Percentiles rank a stretch among this genome's conserved stretches.
Conservation (phyloP, 2,888 invertebrate species). For the Ormyrus labotus region DNA sequence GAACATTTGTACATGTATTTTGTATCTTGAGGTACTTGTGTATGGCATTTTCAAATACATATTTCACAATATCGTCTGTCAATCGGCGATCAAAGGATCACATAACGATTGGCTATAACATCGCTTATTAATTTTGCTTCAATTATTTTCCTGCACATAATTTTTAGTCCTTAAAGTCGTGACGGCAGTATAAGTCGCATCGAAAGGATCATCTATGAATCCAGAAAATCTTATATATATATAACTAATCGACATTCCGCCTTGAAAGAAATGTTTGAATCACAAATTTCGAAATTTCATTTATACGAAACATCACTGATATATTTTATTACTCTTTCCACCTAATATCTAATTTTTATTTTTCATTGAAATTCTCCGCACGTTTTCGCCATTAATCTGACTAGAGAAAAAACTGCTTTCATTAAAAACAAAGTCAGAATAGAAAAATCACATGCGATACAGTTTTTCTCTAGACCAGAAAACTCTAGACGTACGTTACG, state of each 20-base stretch:
- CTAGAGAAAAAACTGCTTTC: slow-evolving; percentile 2
- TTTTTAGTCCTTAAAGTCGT: slow-evolving; percentile 35
- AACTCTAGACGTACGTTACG: too few species aligned
- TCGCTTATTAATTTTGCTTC: slow-evolving; percentile 55
- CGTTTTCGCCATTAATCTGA: slow-evolving; percentile 5
- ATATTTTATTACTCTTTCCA: slow-evolving; percentile 2
- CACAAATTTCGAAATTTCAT: slow-evolving; percentile 8
- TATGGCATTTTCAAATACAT: slow-evolving; percentile 73
- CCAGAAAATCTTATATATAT: not conserved
- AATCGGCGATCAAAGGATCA: slow-evolving; percentile 48
- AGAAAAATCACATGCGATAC: slow-evolving; percentile 27
- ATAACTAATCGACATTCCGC: not conserved
- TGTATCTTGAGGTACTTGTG: slow-evolving; percentile 75
- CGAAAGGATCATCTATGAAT: not conserved
- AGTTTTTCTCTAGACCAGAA: slow-evolving; percentile 32
- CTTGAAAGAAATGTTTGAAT: slow-evolving; percentile 1
- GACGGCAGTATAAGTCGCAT: slow-evolving; percentile 39
- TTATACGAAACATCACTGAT: slow-evolving; percentile 22
- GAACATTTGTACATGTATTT: slow-evolving; percentile 75
- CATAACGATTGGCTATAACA: slow-evolving; percentile 48
- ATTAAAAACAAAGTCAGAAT: slow-evolving; percentile 25
- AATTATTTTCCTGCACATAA: slow-evolving; percentile 24
- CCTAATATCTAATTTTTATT: slow-evolving; percentile 25
- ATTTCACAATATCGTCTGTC: slow-evolving; percentile 61
- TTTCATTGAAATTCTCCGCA: not conserved